Percentiles rank a stretch among this genome's conserved stretches.
Conservation (phyloP, 2,113 vertebrate species). For the Nestor notabilis region DNA sequence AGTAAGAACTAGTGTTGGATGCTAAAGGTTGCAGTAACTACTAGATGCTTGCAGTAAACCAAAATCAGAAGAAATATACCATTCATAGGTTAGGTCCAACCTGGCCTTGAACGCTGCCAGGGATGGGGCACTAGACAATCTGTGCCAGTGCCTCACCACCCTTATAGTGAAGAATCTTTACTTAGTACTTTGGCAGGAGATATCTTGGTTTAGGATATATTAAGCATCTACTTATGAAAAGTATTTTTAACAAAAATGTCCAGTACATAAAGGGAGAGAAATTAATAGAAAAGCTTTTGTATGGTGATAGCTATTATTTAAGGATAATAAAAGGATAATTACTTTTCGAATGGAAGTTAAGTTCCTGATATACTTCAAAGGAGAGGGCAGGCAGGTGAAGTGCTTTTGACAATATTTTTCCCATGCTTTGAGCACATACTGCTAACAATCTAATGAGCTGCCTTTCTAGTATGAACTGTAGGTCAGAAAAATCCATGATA, state of each 20-base stretch:
- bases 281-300: neutral
- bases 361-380: neutral
- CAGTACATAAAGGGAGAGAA: neutral
- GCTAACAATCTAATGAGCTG: neutral
- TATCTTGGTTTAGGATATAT: neutral
- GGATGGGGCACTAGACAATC: neutral
- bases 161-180: neutral
- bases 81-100: neutral
- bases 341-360: neutral
- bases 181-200: neutral
- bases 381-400: neutral
- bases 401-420: neutral
- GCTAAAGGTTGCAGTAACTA: neutral
- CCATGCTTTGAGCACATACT: neutral
- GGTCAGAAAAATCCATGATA: conserved; percentile 29
- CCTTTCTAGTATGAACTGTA: neutral
- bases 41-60: neutral
- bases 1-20: neutral
- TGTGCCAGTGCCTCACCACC: neutral
- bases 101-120: too few relatives aligned
- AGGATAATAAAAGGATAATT: neutral
- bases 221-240: neutral
- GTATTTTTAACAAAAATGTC: neutral
- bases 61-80: neutral
- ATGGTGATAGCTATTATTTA: neutral